Percentiles rank a stretch among this genome's conserved stretches.
These are phyloP conservation scores for Morinoia aosen DNA, from an alignment of 2,888 invertebrate species.

Conservation along the genomic window DNA sequence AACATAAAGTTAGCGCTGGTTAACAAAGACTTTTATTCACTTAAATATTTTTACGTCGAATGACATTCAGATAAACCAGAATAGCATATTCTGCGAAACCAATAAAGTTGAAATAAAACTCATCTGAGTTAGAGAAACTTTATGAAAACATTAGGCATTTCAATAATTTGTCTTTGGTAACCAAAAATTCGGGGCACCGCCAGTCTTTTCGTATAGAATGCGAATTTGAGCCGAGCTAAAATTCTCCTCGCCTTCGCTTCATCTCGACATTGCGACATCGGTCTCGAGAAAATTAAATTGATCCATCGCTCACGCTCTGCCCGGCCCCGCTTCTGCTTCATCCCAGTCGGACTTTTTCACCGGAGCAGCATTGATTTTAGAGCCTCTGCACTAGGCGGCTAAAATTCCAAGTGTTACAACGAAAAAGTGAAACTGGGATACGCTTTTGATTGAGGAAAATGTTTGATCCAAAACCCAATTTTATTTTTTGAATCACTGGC, in stretches of 20 bases:
- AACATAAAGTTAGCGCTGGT: background rate
- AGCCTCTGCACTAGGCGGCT: no score
- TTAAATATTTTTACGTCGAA: no score
- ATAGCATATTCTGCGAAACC: no score
- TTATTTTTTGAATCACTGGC: background rate
- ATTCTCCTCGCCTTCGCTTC: background rate
- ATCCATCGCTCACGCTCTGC: no score
- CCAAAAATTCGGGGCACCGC: conserved; percentile 1
- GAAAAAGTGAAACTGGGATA: background rate
- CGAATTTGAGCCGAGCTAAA: background rate
- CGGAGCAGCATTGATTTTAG: no score
- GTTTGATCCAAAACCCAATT: background rate
- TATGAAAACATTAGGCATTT: background rate
- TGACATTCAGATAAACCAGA: no score
- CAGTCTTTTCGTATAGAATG: background rate
- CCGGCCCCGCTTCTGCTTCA: no score
- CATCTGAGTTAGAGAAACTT: no score
- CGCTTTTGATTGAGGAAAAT: background rate
- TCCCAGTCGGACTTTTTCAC: no score
- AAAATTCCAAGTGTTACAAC: no score
- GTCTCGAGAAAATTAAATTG: no score
- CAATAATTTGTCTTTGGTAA: background rate
- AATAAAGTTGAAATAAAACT: no score
- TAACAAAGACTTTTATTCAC: background rate
- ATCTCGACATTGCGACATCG: background rate